A percentile compares a stretch with the other conserved stretches of the same genome.
Conservation (phyloP, 2,888 invertebrate genomes). For the Hymenopus coronatus region DNA sequence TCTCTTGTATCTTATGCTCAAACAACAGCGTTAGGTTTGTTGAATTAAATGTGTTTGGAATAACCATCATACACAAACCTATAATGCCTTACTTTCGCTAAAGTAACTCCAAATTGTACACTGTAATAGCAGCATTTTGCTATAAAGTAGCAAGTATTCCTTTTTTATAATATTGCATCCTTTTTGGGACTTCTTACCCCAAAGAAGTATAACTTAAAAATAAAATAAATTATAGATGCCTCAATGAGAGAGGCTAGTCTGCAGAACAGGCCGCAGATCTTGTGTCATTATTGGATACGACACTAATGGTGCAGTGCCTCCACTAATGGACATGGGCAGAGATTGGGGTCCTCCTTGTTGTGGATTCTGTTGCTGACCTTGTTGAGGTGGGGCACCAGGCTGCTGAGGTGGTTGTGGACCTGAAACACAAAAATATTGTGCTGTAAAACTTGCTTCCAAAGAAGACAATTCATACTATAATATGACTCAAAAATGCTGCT, state of each 20-base stretch:
- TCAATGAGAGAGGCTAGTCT: conserved; percentile 35
- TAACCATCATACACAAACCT: not conserved
- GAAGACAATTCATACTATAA: no score
- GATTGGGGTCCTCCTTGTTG: conserved; percentile 51
- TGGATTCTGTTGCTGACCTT: conserved; percentile 36
- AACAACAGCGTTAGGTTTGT: not conserved
- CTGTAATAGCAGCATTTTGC: not conserved
- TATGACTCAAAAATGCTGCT: no score
- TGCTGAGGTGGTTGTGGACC: conserved; percentile 42
- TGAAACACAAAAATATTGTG: not conserved
- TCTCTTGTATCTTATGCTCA: no score
- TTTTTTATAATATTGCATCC: not conserved
- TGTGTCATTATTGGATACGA: conserved; percentile 68
- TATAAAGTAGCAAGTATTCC: not conserved
- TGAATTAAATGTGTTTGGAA: not conserved
- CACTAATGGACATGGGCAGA: conserved; percentile 56
- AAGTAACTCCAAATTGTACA: not conserved
- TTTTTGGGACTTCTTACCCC: not conserved
- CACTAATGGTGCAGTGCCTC: conserved; percentile 55
- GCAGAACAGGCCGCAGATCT: conserved; percentile 45
- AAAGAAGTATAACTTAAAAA: not conserved
- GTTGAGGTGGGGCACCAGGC: conserved; percentile 43
- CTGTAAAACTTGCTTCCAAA: not conserved
- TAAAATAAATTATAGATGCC: not conserved
- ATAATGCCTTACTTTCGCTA: not conserved